These are phyloP conservation scores for Typhlichthys eigenmanni DNA, from an alignment of 2,797 vertebrate genomes.

Conservation along the genomic window DNA sequence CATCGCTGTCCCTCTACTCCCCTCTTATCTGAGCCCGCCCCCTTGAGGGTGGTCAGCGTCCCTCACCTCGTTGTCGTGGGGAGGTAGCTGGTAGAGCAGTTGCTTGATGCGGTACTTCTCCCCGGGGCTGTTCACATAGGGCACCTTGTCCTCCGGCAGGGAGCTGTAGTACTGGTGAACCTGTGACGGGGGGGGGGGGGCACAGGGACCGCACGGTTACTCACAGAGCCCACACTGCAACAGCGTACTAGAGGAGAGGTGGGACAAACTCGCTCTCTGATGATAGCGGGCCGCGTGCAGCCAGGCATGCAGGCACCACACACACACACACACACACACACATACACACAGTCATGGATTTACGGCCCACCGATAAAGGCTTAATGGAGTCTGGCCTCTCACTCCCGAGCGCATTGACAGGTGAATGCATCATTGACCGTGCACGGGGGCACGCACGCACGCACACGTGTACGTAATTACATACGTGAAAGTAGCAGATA, in stretches of 20 bases:
- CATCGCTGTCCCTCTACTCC: constrained; percentile 4
- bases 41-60: constrained; percentile 22
- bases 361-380: constrained; percentile 63
- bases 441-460: constrained; percentile 18
- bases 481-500: constrained; percentile 22
- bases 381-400: constrained; percentile 72
- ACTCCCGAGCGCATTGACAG: constrained; percentile 58
- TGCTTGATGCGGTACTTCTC: constrained; percentile 97
- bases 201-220: neutral
- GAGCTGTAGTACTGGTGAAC: constrained; percentile 99
- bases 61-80: constrained; percentile 98
- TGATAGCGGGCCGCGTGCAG: neutral
- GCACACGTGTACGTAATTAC: neutral
- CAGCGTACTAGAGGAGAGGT: neutral
- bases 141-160: constrained; percentile 97
- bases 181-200: constrained; percentile 63
- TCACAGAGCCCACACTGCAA: neutral
- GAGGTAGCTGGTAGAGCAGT: constrained; percentile 95
- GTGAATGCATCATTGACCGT: constrained; percentile 54
- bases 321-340: constrained; percentile 19
- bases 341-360: constrained; percentile 66
- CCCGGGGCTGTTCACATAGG: constrained; percentile 97
- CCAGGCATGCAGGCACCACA: constrained; percentile 12
- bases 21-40: constrained; percentile 1
- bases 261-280: constrained; percentile 9